phyloP scores from a whole-genome alignment of 1,140 invertebrate species.

The Pachypsylla venusta region DNA sequence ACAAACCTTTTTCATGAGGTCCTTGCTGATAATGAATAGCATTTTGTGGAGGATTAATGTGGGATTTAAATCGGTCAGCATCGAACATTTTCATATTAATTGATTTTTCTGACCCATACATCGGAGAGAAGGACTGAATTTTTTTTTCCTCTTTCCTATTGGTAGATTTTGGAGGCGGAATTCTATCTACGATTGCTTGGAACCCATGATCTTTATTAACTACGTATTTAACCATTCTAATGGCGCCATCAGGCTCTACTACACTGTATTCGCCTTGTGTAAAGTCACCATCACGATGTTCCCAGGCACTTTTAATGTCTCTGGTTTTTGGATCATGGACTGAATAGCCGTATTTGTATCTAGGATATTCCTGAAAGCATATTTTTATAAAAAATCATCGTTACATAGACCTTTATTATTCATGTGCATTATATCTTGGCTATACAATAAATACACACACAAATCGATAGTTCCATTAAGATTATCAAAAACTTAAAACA shows the following conservation, averaged over 20 bases:
- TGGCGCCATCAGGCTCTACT: slow-evolving; percentile 34
- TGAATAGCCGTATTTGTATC: slow-evolving; percentile 39
- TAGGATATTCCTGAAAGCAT: slow-evolving; percentile 25
- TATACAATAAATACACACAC: too few species aligned
- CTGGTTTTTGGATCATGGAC: slow-evolving; percentile 38
- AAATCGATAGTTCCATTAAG: too few species aligned
- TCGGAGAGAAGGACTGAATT: not conserved
- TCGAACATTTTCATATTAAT: not conserved
- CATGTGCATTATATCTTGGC: too few species aligned
- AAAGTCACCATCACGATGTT: slow-evolving; percentile 34
- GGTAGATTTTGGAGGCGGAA: not conserved
- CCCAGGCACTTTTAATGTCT: slow-evolving; percentile 37
- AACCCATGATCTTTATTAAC: slow-evolving; percentile 34
- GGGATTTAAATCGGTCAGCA: not conserved
- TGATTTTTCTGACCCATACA: not conserved
- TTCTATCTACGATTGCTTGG: slow-evolving; percentile 30
- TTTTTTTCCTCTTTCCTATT: too few species aligned
- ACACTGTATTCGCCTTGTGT: slow-evolving; percentile 38
- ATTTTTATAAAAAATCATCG: not conserved
- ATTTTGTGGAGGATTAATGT: not conserved
- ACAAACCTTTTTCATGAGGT: too few species aligned
- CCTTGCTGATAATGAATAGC: too few species aligned
- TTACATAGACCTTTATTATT: too few species aligned
- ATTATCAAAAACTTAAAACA: too few species aligned
- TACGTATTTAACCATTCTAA: slow-evolving; percentile 34